Evolutionary conservation across 2,888 invertebrate species (phyloP).

Genomic region (Parnassius mnemosyne): DNA sequence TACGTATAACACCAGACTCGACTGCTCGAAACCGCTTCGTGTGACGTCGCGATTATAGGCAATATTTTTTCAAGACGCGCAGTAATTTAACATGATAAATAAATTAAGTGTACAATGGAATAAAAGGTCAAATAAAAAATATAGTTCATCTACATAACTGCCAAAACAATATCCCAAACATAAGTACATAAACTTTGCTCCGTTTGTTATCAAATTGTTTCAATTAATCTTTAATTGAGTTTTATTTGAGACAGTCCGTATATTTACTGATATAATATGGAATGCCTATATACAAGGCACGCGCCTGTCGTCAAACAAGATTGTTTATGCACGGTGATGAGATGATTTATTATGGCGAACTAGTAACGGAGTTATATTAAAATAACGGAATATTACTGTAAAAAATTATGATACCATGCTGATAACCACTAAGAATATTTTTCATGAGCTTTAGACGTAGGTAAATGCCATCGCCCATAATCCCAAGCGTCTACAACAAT

Average conservation of each 20-base stretch:
- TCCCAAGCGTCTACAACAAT: too few relatives aligned
- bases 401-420: not conserved
- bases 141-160: too few relatives aligned
- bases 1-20: conserved; percentile 30
- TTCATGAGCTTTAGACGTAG: too few relatives aligned
- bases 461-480: too few relatives aligned
- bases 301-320: conserved; percentile 4
- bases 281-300: not conserved
- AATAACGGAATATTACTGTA: conserved; percentile 9
- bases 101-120: not conserved
- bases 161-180: too few relatives aligned
- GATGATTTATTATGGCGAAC: conserved; percentile 20
- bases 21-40: conserved; percentile 57
- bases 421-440: too few relatives aligned
- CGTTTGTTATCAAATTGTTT: too few relatives aligned
- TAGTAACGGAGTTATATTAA: conserved; percentile 1
- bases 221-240: too few relatives aligned
- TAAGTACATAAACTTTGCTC: too few relatives aligned
- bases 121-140: not conserved
- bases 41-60: conserved; percentile 31
- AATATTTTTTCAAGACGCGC: not conserved
- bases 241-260: not conserved
- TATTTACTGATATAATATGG: not conserved
- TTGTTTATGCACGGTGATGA: conserved; percentile 6
- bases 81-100: not conserved